Evolutionary conservation across 2,113 vertebrate species (phyloP).

Genomic region (Tinamus guttatus): DNA sequence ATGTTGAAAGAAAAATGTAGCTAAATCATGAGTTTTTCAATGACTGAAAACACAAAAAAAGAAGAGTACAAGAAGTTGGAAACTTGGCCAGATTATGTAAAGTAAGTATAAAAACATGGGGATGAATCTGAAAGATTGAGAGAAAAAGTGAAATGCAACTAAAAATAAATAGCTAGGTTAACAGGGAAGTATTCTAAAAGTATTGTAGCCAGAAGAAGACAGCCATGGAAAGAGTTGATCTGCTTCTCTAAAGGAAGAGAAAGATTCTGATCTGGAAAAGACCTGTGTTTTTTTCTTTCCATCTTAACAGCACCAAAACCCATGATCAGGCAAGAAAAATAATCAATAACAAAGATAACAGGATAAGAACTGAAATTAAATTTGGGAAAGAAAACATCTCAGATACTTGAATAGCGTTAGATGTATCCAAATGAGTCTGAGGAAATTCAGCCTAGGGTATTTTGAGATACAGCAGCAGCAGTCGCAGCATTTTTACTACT

Average conservation of each 20-base stretch:
- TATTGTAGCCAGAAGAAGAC: background rate
- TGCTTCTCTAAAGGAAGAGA: background rate
- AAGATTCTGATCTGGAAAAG: background rate
- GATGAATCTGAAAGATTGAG: background rate
- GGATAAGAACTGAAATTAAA: background rate
- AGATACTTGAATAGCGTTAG: background rate
- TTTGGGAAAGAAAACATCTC: background rate
- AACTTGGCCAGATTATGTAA: background rate
- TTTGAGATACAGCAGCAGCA: background rate
- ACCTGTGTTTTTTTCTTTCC: background rate
- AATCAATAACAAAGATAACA: background rate
- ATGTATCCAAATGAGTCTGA: background rate
- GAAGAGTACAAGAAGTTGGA: background rate
- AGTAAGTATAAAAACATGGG: background rate
- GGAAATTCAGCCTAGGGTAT: background rate
- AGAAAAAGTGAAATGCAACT: background rate
- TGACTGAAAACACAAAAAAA: background rate
- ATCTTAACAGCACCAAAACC: background rate
- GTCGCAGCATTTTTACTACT: background rate
- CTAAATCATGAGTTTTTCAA: background rate
- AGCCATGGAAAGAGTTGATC: background rate
- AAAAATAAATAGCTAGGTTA: background rate
- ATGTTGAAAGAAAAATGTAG: background rate
- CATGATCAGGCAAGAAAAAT: background rate
- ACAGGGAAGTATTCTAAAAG: background rate